phyloP scores from a whole-genome alignment of 1,140 invertebrate species.

The Leptinotarsa lineolata region DNA sequence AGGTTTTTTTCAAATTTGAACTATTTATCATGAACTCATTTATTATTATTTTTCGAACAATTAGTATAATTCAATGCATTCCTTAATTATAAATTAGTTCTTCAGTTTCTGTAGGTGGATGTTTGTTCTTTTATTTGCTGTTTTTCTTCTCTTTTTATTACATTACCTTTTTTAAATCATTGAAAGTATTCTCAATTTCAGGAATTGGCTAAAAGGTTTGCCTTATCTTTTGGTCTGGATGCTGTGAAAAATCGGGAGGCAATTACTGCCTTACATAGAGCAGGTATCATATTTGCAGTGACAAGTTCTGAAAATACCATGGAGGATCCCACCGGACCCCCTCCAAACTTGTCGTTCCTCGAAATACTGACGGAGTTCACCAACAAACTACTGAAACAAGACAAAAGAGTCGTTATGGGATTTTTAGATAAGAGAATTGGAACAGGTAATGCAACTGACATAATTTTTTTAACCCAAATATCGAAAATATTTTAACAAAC shows the following conservation, averaged over 20 bases:
- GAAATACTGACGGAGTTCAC: slow-evolving; percentile 96
- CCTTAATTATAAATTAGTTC: too few species aligned
- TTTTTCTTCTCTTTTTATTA: too few species aligned
- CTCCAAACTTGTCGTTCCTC: slow-evolving; percentile 87
- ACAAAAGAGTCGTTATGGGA: slow-evolving; percentile 88
- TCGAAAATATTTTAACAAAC: not conserved
- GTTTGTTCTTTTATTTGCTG: too few species aligned
- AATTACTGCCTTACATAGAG: slow-evolving; percentile 92
- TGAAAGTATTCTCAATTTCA: slow-evolving; percentile 37
- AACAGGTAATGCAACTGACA: slow-evolving; percentile 57
- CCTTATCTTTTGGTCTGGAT: slow-evolving; percentile 96
- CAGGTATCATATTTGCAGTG: slow-evolving; percentile 90
- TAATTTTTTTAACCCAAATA: not conserved
- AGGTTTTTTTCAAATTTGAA: too few species aligned
- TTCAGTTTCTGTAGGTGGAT: too few species aligned
- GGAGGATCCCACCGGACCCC: slow-evolving; percentile 78
- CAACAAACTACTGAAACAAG: slow-evolving; percentile 93
- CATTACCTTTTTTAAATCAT: too few species aligned
- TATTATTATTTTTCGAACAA: too few species aligned
- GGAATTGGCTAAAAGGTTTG: slow-evolving; percentile 96
- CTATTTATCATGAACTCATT: too few species aligned
- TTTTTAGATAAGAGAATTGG: slow-evolving; percentile 81
- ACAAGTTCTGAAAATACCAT: slow-evolving; percentile 59
- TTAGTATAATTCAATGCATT: too few species aligned
- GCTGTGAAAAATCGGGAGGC: slow-evolving; percentile 97